phyloP scores from a whole-genome alignment of 1,140 invertebrate species.

The Wasmannia auropunctata region DNA sequence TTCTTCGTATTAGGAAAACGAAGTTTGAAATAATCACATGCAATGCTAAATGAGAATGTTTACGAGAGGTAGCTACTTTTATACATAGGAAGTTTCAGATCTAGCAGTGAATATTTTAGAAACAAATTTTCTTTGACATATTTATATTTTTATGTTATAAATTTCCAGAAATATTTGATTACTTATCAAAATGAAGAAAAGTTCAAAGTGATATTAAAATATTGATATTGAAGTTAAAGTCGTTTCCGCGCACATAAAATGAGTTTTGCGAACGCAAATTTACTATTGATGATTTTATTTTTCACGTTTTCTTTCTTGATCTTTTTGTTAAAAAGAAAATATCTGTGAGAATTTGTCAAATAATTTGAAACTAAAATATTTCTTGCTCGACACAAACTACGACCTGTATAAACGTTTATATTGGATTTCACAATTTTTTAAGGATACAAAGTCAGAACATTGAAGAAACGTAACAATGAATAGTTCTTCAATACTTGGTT shows the following conservation, averaged over 20 bases:
- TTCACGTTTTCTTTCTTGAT: background rate
- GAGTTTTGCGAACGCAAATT: background rate
- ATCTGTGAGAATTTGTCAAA: background rate
- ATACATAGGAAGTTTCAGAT: background rate
- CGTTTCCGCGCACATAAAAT: background rate
- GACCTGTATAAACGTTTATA: background rate
- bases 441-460: background rate
- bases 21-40: background rate
- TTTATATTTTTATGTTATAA: background rate
- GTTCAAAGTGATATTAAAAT: background rate
- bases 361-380: conserved; percentile 14
- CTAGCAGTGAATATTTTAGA: conserved; percentile 8
- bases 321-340: background rate
- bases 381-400: background rate
- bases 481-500: conserved; percentile 8
- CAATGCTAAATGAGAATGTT: background rate
- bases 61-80: background rate
- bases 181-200: background rate
- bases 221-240: background rate
- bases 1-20: background rate
- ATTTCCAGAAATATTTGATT: background rate
- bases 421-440: background rate
- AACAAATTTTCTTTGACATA: background rate
- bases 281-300: background rate
- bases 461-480: conserved; percentile 38